Evolutionary conservation across 2,113 vertebrate species (phyloP), one percentile per base, ranked within the genome.

Genomic region (Pholis gunnellus): DNA sequence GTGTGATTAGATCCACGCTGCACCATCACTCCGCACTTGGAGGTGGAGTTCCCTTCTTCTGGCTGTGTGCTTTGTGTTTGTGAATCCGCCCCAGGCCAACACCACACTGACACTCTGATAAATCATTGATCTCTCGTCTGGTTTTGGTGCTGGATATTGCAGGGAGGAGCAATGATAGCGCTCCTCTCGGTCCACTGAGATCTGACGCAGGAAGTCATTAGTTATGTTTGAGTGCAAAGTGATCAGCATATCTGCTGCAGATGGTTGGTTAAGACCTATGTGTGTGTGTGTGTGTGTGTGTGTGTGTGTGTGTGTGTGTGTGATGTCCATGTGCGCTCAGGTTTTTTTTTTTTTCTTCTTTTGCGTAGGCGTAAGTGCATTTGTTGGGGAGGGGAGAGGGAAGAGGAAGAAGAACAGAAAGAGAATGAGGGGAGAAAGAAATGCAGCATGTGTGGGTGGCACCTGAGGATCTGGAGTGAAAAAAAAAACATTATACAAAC

Each of bases 391-490:
- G 57, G 80, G 77, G 70, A 79, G 78, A 85, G 75, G 75, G 63
- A 84, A 69, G 79, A 73, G 63, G 77, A 85, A 70, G 69, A 81
- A 77, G 79, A 83, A 64, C 18, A 83, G 50, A 87, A 87, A 56
- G 68, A 70, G 80, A 78, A 64, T 75, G 71, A 85, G 66, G 73
- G 78, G 79, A 84, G 56, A 87, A 73, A 90, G 88, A 91, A 84
- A 74, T 81, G 84, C 79, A 65, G 72, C 78, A 87, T 79, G 82
- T 80, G 93, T 94, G 87, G 93, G 93, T 82, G 93, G 93, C 87
- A 91, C 92, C 90, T 93, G 91, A 93, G 89, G 87, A 92, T 87
- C 82, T 72, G 56, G 84, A 93, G 90, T 90, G 84, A 57, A 20
- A 71, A 93, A 92, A 81, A 56, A 92, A 84, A 52, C 86, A 91